Evolutionary conservation across 2,113 vertebrate species (phyloP).

Genomic region (Gallinago media): DNA sequence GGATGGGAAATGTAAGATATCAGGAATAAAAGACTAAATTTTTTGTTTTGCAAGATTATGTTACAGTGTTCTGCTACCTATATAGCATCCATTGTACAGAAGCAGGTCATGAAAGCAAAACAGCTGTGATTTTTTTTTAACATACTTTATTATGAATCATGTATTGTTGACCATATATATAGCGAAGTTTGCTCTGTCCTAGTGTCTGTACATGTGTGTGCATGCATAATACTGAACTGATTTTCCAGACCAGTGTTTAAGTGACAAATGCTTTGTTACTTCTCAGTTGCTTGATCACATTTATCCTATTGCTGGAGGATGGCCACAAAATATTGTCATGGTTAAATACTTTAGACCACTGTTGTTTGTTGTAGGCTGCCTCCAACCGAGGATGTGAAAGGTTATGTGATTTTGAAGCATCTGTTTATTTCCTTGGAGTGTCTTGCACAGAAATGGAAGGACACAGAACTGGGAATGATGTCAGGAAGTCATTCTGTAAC

Average conservation of each 20-base stretch:
- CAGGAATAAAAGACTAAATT: neutral
- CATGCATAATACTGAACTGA: neutral
- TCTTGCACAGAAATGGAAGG: neutral
- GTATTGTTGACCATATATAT: neutral
- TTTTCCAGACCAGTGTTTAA: neutral
- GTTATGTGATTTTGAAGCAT: neutral
- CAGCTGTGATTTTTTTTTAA: neutral
- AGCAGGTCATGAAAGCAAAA: neutral
- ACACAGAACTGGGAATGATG: neutral
- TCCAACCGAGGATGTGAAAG: neutral
- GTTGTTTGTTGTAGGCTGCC: neutral
- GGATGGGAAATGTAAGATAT: neutral
- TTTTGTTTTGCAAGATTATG: neutral
- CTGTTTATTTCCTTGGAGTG: neutral
- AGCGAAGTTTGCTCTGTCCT: neutral
- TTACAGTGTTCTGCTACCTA: neutral
- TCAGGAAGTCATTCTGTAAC: neutral
- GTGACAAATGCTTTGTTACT: neutral
- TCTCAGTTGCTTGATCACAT: neutral
- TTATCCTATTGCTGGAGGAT: neutral
- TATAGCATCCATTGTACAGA: neutral
- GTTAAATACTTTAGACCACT: neutral
- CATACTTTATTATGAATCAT: neutral
- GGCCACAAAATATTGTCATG: neutral
- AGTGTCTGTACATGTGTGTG: neutral